phyloP scores from a whole-genome alignment of 2,113 vertebrate genomes.

The Sardina pilchardus region DNA sequence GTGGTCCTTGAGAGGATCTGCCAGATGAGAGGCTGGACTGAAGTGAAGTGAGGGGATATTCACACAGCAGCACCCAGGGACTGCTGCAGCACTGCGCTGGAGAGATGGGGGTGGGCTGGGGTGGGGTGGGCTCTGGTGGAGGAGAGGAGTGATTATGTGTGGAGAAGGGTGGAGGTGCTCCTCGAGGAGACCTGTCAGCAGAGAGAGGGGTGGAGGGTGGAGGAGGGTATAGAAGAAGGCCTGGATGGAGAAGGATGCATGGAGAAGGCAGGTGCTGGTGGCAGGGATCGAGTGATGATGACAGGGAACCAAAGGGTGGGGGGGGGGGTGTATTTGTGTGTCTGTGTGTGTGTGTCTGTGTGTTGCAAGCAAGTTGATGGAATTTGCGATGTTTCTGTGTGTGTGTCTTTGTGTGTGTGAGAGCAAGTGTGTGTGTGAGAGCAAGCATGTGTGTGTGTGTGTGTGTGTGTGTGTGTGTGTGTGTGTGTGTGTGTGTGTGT shows the following conservation, averaged over 20 bases:
- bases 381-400: no score
- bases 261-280: neutral
- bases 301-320: neutral
- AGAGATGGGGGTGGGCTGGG: neutral
- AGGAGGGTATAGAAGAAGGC: no score
- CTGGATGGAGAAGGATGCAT: neutral
- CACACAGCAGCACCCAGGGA: neutral
- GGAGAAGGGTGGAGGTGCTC: neutral
- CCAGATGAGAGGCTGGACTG: neutral
- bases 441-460: neutral
- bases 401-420: neutral
- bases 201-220: no score
- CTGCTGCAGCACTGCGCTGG: neutral
- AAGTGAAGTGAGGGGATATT: neutral
- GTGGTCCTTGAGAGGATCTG: neutral
- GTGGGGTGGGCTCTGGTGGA: no score
- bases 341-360: neutral
- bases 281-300: neutral
- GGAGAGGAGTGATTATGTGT: neutral
- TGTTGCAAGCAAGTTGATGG: no score
- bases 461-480: neutral
- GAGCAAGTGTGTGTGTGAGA: neutral
- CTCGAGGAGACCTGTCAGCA: neutral
- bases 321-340: neutral
- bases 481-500: neutral